These are phyloP conservation scores for Rhynchotus rufescens DNA, from an alignment of 2,797 vertebrate species.

Conservation along the genomic window DNA sequence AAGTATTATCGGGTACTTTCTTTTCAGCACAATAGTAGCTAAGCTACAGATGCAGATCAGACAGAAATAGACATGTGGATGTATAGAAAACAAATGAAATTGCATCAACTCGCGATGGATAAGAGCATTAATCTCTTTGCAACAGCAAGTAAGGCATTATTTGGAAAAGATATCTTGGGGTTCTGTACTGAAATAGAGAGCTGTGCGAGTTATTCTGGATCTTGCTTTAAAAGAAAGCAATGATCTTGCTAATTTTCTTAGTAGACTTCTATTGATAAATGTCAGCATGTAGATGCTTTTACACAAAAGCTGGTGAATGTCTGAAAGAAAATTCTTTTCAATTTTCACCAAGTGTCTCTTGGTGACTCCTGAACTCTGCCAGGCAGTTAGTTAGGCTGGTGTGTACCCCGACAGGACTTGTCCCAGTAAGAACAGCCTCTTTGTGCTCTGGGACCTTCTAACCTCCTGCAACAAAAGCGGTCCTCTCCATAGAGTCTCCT, in stretches of 20 bases:
- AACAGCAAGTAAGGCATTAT: neutral
- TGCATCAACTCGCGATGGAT: neutral
- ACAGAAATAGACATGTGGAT: neutral
- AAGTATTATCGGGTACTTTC: slow-evolving; percentile 36
- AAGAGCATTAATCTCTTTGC: slow-evolving; percentile 22
- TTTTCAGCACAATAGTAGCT: slow-evolving; percentile 45
- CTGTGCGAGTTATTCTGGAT: neutral
- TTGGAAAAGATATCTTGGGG: neutral
- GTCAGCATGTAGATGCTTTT: neutral
- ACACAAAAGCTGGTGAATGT: neutral
- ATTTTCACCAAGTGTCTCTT: neutral
- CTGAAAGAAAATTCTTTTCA: neutral
- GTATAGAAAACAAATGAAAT: neutral
- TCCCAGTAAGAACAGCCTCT: slow-evolving; percentile 73
- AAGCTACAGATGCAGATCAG: slow-evolving; percentile 49
- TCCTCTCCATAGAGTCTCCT: slow-evolving; percentile 57
- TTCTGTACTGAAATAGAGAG: neutral
- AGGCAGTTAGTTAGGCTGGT: slow-evolving; percentile 37
- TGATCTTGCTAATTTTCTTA: neutral
- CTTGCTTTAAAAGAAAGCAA: neutral
- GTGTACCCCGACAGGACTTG: slow-evolving; percentile 69
- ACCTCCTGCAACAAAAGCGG: slow-evolving; percentile 70
- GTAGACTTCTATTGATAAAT: neutral
- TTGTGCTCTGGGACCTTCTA: slow-evolving; percentile 74
- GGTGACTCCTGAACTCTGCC: slow-evolving; percentile 1